phyloP scores from a whole-genome alignment of 2,113 vertebrate species.

The Pelecanus crispus region DNA sequence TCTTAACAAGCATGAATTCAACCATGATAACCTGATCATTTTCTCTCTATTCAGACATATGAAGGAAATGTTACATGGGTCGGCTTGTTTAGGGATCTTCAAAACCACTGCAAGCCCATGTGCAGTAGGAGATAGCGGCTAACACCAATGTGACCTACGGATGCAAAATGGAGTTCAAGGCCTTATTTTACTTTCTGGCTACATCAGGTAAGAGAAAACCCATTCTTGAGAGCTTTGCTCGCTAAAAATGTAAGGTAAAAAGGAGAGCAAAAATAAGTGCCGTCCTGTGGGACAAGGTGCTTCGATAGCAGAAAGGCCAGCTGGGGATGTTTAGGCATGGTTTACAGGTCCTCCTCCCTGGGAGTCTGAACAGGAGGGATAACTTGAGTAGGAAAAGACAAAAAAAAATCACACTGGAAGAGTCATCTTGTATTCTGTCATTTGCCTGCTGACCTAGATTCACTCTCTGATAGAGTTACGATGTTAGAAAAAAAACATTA shows the following conservation, averaged over 20 bases:
- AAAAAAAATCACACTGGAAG: not conserved
- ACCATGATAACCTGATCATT: not conserved
- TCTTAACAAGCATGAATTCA: not conserved
- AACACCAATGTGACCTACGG: not conserved
- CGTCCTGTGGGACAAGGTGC: not conserved
- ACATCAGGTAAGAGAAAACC: not conserved
- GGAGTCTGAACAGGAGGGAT: not conserved
- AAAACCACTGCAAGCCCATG: not conserved
- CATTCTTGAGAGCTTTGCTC: not conserved
- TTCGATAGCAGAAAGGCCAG: not conserved
- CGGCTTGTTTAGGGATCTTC: not conserved
- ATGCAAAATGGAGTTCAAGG: not conserved
- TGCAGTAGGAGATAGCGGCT: not conserved
- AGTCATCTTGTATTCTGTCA: not conserved
- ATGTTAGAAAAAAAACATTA: not conserved
- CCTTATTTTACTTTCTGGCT: not conserved
- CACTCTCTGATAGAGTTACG: not conserved
- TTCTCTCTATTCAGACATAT: not conserved
- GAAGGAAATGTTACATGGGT: accelerated
- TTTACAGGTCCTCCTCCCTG: not conserved
- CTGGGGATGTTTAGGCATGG: accelerated
- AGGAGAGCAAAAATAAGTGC: not conserved
- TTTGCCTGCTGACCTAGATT: not conserved
- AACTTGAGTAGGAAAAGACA: not conserved
- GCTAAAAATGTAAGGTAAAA: not conserved